Base-by-base conservation (phyloP, 1,140 invertebrate species). In the Drosophila seguyi region DNA sequence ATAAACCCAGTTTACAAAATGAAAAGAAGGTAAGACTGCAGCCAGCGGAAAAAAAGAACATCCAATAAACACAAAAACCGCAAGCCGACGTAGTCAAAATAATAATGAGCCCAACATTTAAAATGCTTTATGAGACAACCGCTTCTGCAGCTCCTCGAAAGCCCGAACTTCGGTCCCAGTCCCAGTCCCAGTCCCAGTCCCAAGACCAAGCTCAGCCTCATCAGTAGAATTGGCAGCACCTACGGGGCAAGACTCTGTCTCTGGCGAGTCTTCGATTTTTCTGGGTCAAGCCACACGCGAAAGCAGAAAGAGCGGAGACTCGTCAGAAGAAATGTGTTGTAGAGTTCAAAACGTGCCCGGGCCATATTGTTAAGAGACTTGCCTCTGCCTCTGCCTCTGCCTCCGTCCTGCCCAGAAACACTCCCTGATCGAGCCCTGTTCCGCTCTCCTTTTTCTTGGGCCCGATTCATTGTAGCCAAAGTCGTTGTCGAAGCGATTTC, bases 51-150 rank as follows among this genome's bases (percentile, higher is more conserved):
- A 38, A 38, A 38, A 38, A 38, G 36, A 38, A 38, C 59, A 55
- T 52, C 60, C 72, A 73, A 78, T 88, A 88, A 88, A 88, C 85
- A 81, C 61, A 71, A 88, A 78, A 88, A 85, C 84, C 85, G 85
- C 85, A 90, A 78, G 50, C 27, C 79, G 61, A 80, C 80, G 76
- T 56, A 87, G 84, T 80, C 85, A 84, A 87, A 88, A 88, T 88
- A 84, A 85, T 88, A 88, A 88, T 90, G 77, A 88, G 84, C 45
- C 34, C 81, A 80, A 90, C 81, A 85, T 85, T 90, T 85, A 85
- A 84, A 90, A 85, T 78, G 68, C 45, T 84, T 88, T 84, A 87
- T 87, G 84, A 71, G 81, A 61, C 66, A 69, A 60, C 11, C 68
- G 56, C 66, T 75, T 77, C 65, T 44, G 75, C 58, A 81, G 50